Evolutionary conservation across 2,888 invertebrate species (phyloP).

Genomic region (Morpho achilles): DNA sequence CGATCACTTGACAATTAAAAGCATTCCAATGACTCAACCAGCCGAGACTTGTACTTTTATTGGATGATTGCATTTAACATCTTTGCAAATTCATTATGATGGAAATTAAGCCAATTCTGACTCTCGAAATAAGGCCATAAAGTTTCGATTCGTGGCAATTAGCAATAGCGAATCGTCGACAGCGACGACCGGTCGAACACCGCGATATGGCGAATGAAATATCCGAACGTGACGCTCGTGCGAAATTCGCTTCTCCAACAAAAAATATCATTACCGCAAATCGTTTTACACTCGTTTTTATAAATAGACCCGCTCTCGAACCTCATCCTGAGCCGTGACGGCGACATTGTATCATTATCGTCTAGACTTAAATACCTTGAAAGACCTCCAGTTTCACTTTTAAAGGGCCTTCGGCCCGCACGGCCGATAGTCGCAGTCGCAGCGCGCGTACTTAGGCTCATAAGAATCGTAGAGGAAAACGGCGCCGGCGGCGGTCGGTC

Average conservation of each 20-base stretch:
- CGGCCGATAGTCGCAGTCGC: constrained; percentile 28
- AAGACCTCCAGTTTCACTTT: constrained; percentile 29
- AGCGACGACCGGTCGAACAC: constrained; percentile 51
- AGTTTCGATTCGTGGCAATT: constrained; percentile 30
- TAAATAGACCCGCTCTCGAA: constrained; percentile 23
- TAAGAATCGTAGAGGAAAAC: constrained; percentile 55
- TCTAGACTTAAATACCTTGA: constrained; percentile 17
- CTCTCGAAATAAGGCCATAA: constrained; percentile 40
- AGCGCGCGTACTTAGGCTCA: constrained; percentile 34
- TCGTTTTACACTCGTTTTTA: constrained; percentile 18
- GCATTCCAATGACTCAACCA: constrained; percentile 72
- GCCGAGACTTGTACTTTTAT: constrained; percentile 68
- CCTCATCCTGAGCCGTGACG: constrained; percentile 13
- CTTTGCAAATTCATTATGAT: constrained; percentile 45
- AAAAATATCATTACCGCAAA: constrained; percentile 28
- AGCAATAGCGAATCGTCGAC: constrained; percentile 36
- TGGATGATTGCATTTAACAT: constrained; percentile 62
- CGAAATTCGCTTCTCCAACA: constrained; percentile 38
- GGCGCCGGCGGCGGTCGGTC: constrained; percentile 44
- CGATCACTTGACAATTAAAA: constrained; percentile 65
- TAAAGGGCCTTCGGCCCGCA: constrained; percentile 22
- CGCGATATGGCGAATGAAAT: constrained; percentile 45
- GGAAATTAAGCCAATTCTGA: constrained; percentile 41
- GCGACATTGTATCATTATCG: neutral
- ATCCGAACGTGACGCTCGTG: constrained; percentile 38